Evolutionary conservation across 2,797 vertebrate species (phyloP).

Genomic region (Gobio occitaniae): DNA sequence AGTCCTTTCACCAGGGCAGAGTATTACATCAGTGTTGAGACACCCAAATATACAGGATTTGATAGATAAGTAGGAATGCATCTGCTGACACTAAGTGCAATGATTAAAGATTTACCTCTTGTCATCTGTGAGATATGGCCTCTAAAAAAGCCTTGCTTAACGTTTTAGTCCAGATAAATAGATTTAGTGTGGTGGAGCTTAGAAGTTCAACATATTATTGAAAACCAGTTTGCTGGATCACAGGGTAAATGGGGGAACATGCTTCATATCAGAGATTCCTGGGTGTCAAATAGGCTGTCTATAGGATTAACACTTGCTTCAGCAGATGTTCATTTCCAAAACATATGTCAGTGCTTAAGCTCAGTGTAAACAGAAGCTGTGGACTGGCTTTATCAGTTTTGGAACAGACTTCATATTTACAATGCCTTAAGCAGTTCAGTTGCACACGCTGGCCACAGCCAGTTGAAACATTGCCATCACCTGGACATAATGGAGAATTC

Average conservation of each 20-base stretch:
- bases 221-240: conserved; percentile 75
- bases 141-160: conserved; percentile 71
- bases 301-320: conserved; percentile 77
- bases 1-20: conserved; percentile 34
- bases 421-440: conserved; percentile 68
- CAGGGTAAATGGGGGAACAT: conserved; percentile 62
- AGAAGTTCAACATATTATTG: conserved; percentile 72
- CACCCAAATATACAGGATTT: conserved; percentile 66
- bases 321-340: conserved; percentile 79
- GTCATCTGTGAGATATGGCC: conserved; percentile 66
- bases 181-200: conserved; percentile 72
- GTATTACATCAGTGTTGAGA: conserved; percentile 33
- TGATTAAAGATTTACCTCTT: conserved; percentile 71
- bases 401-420: conserved; percentile 73
- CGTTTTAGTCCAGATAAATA: conserved; percentile 76
- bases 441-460: conserved; percentile 64
- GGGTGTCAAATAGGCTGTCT: conserved; percentile 76
- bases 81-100: conserved; percentile 68
- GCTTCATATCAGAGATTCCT: conserved; percentile 74
- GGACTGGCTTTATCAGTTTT: conserved; percentile 78
- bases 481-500: conserved; percentile 50
- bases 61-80: conserved; percentile 66
- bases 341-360: conserved; percentile 81
- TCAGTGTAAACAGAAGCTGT: conserved; percentile 76
- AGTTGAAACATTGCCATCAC: conserved; percentile 55